Base-by-base conservation (phyloP, 2,113 vertebrate genomes). In the Peromyscus polionotus region DNA sequence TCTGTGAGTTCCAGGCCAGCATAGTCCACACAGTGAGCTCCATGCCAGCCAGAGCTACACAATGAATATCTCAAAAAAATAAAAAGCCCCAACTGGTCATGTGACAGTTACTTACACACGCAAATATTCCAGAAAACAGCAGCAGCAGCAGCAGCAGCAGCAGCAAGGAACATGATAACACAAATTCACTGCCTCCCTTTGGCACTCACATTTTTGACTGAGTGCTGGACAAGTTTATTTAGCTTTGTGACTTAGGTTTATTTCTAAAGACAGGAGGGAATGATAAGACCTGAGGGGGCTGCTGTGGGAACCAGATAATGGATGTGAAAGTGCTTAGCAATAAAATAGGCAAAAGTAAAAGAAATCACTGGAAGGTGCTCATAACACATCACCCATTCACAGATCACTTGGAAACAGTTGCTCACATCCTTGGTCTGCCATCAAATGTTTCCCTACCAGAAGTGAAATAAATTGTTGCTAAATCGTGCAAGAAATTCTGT, bases 271-370 rank as follows among this genome's bases (percentile, higher is more conserved):
- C 31, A 36, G 77, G 33, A 84, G 24, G 17, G 28, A 39, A 88
- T 65, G 75, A 92, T 57, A 84, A 31, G 45, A 75, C 48, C 59
- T 68, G 65, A 84, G 16, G 86, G 22, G 19, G 45, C 36, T 84
- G 51, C 73, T 33, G 28, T 65, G 75, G 94, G 45, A 89, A 88
- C 65, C 79, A 88, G 45, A 57, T 72, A 86, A 81, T 1, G 9
- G 45, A 93, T 22, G n/a, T 57, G 26, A 79, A 93, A 83, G 45
- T 31, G 59, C 61, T 81, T 45, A 95, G 90, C 26, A 85, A 79
- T 93, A 72, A 97, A 92, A 88, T n/a, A 91, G 83, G 51, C 45
- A 86, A 65, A 96, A 79, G 70, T 92, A 61, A 95, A 76, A 81
- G 33, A 79, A 45, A 84, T n/a, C 39, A 28, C 39, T n/a, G 79